Base-by-base conservation (phyloP, 1,140 invertebrate species). In the Drosophila serrata region DNA sequence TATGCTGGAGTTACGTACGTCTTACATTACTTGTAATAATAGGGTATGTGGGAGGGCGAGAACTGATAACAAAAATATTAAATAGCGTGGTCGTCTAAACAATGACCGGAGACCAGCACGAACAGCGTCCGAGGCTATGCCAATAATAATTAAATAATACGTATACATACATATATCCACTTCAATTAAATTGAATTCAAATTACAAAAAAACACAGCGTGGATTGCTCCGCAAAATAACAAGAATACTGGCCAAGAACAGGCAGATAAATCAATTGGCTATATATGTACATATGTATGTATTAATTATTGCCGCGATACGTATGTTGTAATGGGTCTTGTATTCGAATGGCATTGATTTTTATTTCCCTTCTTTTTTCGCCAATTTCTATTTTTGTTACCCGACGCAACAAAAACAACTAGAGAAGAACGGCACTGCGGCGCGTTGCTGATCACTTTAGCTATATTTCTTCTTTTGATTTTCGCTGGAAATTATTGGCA, bases 321-420 rank as follows among this genome's bases (percentile, higher is more conserved):
- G 45, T 53, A 51, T 77, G 62, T 37, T 77, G 62, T 77, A 53
- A 69, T 68, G 46, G 39, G 48, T 76, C 55, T 77, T 67, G 29
- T 68, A 46, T 51, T 77, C 37, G 19, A 65, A 67, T 56, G 70
- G 62, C 74, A 77, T 63, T 86, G 76, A 88, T 77, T 87, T 82
- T 45, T 48, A 61, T 68, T 87, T 73, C 49, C 79, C 80, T 82
- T 69, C 56, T 46, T 48, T 70, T 73, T 59, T 73, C 17, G 64
- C 79, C 17, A 70, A 46, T 69, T 59, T 82, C 76, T 76, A 75
- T 81, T 80, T 84, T 86, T 45, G 56, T 77, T 17, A 68, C 31
- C 53, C 27, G 39, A 59, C 24, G 29, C 46, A 72, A 17, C 43
- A 65, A 58, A 53, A 40, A 37, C 37, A 55, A 45, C 13, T 40